Evolutionary conservation across 2,888 invertebrate species (phyloP).

Genomic region (Tenodera sinensis): DNA sequence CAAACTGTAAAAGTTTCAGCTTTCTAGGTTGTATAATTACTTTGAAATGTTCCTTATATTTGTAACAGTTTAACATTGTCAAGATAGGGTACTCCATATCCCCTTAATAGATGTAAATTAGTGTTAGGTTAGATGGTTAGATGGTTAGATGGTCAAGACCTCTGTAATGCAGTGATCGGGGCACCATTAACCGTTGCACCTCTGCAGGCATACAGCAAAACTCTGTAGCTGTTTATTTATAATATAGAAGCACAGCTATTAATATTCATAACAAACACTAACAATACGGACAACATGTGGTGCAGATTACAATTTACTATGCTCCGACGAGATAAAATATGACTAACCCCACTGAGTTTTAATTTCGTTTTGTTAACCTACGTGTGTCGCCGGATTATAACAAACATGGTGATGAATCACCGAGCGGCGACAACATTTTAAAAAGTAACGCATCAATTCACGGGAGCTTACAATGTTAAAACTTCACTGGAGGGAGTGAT

Average conservation of each 20-base stretch:
- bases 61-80: too few species aligned
- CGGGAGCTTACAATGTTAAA: not conserved
- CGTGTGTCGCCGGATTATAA: not conserved
- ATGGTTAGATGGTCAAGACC: too few species aligned
- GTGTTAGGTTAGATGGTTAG: too few species aligned
- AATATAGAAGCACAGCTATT: not conserved
- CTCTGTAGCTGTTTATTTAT: not conserved
- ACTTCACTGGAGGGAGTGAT: not conserved
- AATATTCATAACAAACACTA: not conserved
- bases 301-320: not conserved
- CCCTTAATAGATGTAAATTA: too few species aligned
- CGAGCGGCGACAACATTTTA: not conserved
- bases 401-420: not conserved
- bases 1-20: too few species aligned
- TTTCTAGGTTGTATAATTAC: too few species aligned
- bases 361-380: not conserved
- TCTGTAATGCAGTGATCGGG: too few species aligned
- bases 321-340: not conserved
- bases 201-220: not conserved
- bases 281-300: not conserved
- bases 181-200: too few species aligned
- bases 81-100: too few species aligned
- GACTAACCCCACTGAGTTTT: not conserved
- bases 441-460: not conserved
- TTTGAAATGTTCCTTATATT: too few species aligned